Base-by-base conservation (phyloP, 2,797 vertebrate genomes). In the Sebastes minor region DNA sequence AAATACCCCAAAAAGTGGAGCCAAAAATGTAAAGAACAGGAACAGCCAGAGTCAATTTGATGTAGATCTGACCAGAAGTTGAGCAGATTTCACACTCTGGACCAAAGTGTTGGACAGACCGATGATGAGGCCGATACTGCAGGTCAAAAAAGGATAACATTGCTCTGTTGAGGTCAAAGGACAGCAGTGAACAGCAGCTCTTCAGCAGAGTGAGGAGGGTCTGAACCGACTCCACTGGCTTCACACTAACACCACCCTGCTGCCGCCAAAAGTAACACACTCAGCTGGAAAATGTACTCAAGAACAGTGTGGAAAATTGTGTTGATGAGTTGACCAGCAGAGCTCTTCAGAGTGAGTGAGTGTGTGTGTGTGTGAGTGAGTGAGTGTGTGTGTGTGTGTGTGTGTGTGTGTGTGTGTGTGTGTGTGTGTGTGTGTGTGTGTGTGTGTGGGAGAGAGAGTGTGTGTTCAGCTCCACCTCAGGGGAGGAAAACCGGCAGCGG, bases 231-330 rank as follows among this genome's bases (percentile, higher is more conserved):
- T 32, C 18, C 57, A 28, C 8, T 11, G 9, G 11, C 42, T 42
- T n/a, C 62, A 74, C 23, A 46, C 46, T 4, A n/a, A 59, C 71
- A 32, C 56, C 23, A 22, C 62, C 27, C 11, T 42, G 74, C 86
- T 69, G 80, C 68, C 6, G 64, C 78, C 71, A 76, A 69, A 80
- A 74, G 67, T 3, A 78, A 83, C 35, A 82, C 61, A 53, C 76
- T 85, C 83, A 80, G 80, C 84, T 83, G 81, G 73, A 84, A 74
- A 70, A 38, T 65, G 62, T 16, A 10, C 64, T 66, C 4, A 22
- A 35, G n/a, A 35, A 78, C 57, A 10, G 18, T 33, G 27, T 74
- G 71, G 72, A 76, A 75, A 82, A 72, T 32, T 70, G 66, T 66
- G 69, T 61, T 72, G 74, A 85, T 69, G 61, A 74, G 72, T 9